Evolutionary conservation across 1,140 invertebrate genomes (phyloP).

Genomic region (Drosophila elegans): DNA sequence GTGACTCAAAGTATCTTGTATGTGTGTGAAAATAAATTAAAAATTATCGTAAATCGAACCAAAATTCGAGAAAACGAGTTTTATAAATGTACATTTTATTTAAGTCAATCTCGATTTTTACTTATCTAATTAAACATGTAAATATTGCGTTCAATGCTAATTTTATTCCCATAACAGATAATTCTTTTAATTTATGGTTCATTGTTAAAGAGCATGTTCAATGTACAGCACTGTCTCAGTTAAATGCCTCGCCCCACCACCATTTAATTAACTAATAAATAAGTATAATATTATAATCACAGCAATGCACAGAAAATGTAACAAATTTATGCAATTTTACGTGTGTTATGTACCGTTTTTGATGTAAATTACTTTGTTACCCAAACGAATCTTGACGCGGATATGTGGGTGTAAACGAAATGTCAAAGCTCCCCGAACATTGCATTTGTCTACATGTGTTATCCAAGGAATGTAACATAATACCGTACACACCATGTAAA

Average conservation of each 20-base stretch:
- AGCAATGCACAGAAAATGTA: slow-evolving; percentile 61
- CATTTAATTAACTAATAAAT: slow-evolving; percentile 8
- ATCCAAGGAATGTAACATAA: slow-evolving; percentile 62
- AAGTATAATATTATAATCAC: slow-evolving; percentile 26
- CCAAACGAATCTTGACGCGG: slow-evolving; percentile 31
- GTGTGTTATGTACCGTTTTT: slow-evolving; percentile 58
- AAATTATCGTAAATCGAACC: slow-evolving; percentile 42
- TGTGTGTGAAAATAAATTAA: slow-evolving; percentile 84
- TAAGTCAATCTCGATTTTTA: slow-evolving; percentile 45
- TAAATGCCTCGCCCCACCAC: slow-evolving; percentile 19
- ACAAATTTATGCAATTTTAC: slow-evolving; percentile 61
- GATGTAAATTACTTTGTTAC: slow-evolving; percentile 54
- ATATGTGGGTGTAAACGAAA: slow-evolving; percentile 59
- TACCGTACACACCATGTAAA: slow-evolving; percentile 55
- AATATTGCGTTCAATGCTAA: slow-evolving; percentile 59
- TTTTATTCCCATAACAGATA: slow-evolving; percentile 28
- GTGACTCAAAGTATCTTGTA: slow-evolving; percentile 85
- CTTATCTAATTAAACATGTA: slow-evolving; percentile 55
- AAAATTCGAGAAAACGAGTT: slow-evolving; percentile 41
- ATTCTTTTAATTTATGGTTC: slow-evolving; percentile 29
- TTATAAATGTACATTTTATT: slow-evolving; percentile 47
- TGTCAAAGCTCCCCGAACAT: slow-evolving; percentile 36
- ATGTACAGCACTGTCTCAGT: slow-evolving; percentile 67
- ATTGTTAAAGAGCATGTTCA: slow-evolving; percentile 68
- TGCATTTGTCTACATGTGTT: slow-evolving; percentile 71